Evolutionary conservation across 2,888 invertebrate species (phyloP).

Genomic region (Pilophorus perplexus): DNA sequence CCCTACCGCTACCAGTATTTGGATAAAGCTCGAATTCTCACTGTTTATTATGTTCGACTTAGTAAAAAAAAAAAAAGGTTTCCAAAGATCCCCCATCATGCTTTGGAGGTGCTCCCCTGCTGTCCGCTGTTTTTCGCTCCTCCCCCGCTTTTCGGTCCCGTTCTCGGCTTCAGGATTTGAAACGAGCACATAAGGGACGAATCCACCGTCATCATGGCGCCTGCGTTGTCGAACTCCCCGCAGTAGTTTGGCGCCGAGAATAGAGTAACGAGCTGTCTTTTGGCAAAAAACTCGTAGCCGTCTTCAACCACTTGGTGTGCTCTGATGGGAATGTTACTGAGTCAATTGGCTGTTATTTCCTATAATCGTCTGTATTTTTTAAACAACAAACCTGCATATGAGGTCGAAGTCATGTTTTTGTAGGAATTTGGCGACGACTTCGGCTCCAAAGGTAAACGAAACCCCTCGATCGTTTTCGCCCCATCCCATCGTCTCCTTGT

Average conservation of each 20-base stretch:
- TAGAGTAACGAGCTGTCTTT: slow-evolving; percentile 89
- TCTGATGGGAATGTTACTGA: too few relatives aligned
- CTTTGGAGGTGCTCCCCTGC: slow-evolving; percentile 5
- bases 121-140: not conserved
- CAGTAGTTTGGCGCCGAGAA: too few relatives aligned
- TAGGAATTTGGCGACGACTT: slow-evolving; percentile 94
- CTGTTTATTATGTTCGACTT: too few relatives aligned
- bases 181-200: slow-evolving; percentile 99
- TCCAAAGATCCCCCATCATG: too few relatives aligned
- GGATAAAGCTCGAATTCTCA: too few relatives aligned
- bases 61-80: too few relatives aligned
- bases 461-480: slow-evolving; percentile 99
- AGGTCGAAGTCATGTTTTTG: slow-evolving; percentile 99
- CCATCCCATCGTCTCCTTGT: slow-evolving; percentile 98
- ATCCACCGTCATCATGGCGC: slow-evolving; percentile 98
- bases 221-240: too few relatives aligned
- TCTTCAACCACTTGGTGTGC: slow-evolving; percentile 99
- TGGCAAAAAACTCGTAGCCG: slow-evolving; percentile 98
- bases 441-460: slow-evolving; percentile 98
- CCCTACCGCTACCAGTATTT: too few relatives aligned
- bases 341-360: too few relatives aligned
- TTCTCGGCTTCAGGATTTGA: slow-evolving; percentile 75
- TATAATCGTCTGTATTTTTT: too few relatives aligned
- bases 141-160: not conserved
- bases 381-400: slow-evolving; percentile 98